phyloP scores from a whole-genome alignment of 2,888 invertebrate species.

The Synergus gifuensis region DNA sequence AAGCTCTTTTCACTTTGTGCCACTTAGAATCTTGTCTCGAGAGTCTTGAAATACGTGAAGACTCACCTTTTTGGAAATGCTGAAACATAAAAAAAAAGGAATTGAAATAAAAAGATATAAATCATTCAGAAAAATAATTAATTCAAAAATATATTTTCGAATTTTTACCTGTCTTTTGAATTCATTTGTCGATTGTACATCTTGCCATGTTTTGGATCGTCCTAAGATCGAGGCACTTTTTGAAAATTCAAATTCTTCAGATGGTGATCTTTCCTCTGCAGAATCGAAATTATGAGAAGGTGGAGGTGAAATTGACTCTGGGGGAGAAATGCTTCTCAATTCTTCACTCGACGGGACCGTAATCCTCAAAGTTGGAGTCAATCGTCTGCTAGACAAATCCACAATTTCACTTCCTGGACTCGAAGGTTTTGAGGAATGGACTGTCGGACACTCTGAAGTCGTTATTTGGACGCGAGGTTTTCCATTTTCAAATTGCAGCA shows the following conservation, averaged over 20 bases:
- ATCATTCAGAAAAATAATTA: not conserved
- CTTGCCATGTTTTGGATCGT: constrained; percentile 58
- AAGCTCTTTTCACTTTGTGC: constrained; percentile 86
- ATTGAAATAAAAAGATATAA: not conserved
- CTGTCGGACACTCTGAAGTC: constrained; percentile 40
- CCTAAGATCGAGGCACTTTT: constrained; percentile 47
- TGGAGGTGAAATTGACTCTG: constrained; percentile 73
- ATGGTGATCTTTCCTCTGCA: constrained; percentile 59
- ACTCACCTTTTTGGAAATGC: constrained; percentile 20
- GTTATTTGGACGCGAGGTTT: constrained; percentile 59
- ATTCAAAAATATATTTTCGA: not conserved
- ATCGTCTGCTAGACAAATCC: constrained; percentile 63
- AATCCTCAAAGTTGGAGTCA: constrained; percentile 79
- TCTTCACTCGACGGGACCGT: constrained; percentile 83
- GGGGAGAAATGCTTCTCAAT: constrained; percentile 71
- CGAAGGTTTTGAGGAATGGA: constrained; percentile 44
- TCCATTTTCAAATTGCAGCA: constrained; percentile 41
- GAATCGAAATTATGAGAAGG: constrained; percentile 56
- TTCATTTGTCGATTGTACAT: constrained; percentile 54
- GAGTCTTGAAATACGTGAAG: constrained; percentile 66
- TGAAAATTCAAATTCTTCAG: constrained; percentile 49
- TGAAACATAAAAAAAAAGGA: not conserved
- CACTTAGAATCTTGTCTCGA: constrained; percentile 84
- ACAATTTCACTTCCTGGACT: constrained; percentile 53
- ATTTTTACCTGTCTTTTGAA: constrained; percentile 66